Evolutionary conservation across 2,888 invertebrate genomes (phyloP), one percentile per base, ranked within the genome.

Genomic region (Oscheius sp.): DNA sequence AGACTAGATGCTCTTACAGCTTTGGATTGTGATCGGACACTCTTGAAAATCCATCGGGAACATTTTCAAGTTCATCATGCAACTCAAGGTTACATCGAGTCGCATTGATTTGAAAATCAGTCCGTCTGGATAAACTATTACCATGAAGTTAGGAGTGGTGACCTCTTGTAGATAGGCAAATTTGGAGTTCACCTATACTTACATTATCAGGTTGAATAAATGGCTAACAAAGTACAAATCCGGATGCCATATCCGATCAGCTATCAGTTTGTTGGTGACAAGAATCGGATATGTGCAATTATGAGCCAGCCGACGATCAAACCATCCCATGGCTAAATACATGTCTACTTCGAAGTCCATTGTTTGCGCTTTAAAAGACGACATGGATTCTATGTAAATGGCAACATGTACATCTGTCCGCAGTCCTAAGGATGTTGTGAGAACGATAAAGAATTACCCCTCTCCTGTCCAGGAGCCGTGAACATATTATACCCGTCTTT

Each of bases 281-380:
- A 86, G 69, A 56, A 86, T 82, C 9, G 86, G 85, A 75, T 86
- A 79, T 2, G 82, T 82, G 71, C 86, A 85, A 70, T 85, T 86
- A 74, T 86, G 86, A 1, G 78, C 74, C 17, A 86, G 70, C 8
- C 86, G 71, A 0, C 83, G 69, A 62, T 86, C 86, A 57, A 79
- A 83, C 82, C 85, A 85, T 8, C 82, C 84, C 83, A 85, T 82
- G 5, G 86, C 86, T 56, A 86, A 73, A 67, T 86, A 86, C 80
- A 83, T 83, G 70, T 86, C 86, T 50, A 85, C 82, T 71, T 84
- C 85, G 68, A 83, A 85, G 67, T 85, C 85, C 86, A 86, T 86
- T 4, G 85, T 83, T 59, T 86, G 86, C 20, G 86, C 85, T 67
- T 83, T 82, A 71, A 86, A 85, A 2, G 86, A 85, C 2, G 83